Evolutionary conservation across 2,888 invertebrate genomes (phyloP).

Genomic region (Meteorus colon): DNA sequence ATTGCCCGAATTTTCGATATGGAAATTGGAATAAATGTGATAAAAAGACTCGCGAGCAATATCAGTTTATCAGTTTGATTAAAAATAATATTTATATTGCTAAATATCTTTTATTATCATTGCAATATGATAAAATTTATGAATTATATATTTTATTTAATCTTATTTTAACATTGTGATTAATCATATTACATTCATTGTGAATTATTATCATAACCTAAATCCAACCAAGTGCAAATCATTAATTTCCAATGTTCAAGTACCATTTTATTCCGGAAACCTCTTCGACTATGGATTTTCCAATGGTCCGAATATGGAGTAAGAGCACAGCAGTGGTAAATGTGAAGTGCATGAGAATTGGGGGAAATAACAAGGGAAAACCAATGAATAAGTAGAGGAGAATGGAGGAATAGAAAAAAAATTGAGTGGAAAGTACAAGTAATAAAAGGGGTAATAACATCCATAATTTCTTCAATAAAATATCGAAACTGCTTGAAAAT

Average conservation of each 20-base stretch:
- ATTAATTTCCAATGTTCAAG: conserved; percentile 14
- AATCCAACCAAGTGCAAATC: conserved; percentile 23
- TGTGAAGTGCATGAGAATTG: too few relatives aligned
- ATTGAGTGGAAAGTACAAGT: conserved; percentile 5
- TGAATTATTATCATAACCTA: conserved; percentile 21
- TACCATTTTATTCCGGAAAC: neutral
- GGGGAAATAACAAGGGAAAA: neutral
- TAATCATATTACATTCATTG: neutral
- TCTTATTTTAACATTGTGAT: neutral
- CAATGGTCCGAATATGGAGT: neutral
- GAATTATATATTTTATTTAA: neutral
- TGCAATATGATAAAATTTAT: neutral
- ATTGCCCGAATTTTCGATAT: conserved; percentile 3
- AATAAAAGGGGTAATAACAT: conserved; percentile 11
- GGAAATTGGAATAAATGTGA: neutral
- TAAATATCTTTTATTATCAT: neutral
- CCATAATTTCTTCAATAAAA: neutral
- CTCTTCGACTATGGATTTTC: neutral
- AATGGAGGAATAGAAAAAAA: neutral
- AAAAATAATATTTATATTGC: neutral
- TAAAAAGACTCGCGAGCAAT: neutral
- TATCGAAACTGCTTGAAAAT: conserved; percentile 3
- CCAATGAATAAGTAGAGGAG: conserved; percentile 1
- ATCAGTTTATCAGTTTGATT: neutral
- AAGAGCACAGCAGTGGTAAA: neutral